Evolutionary conservation across 2,797 vertebrate species (phyloP).

Genomic region (Chiloscyllium punctatum): DNA sequence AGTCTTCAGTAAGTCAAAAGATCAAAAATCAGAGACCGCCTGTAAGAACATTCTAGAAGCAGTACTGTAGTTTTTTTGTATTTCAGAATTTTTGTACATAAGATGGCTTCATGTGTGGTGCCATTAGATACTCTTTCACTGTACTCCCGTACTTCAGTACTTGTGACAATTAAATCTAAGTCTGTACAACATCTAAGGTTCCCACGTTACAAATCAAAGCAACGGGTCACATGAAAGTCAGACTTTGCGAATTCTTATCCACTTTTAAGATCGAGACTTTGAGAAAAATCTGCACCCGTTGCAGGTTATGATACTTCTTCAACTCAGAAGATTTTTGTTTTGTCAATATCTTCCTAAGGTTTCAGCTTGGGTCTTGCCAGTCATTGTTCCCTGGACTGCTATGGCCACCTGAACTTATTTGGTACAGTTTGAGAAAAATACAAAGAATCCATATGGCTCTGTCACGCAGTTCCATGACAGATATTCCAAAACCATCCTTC

Average conservation of each 20-base stretch:
- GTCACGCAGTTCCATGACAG: background rate
- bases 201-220: background rate
- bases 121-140: no score
- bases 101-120: no score
- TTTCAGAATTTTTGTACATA: no score
- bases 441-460: conserved; percentile 5
- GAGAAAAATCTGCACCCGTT: background rate
- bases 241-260: background rate
- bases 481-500: conserved; percentile 19
- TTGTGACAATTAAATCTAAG: no score
- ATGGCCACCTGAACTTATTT: background rate
- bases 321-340: background rate
- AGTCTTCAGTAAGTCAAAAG: no score
- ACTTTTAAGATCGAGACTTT: background rate
- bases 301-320: background rate
- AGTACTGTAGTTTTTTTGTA: background rate
- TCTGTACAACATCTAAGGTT: no score
- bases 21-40: no score
- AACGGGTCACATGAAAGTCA: background rate
- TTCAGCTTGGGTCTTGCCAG: background rate
- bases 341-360: background rate
- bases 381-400: background rate
- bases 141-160: no score
- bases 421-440: background rate
- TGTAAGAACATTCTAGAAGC: background rate